These are phyloP conservation scores for Latheticus oryzae DNA, from an alignment of 2,888 invertebrate genomes.

Conservation along the genomic window DNA sequence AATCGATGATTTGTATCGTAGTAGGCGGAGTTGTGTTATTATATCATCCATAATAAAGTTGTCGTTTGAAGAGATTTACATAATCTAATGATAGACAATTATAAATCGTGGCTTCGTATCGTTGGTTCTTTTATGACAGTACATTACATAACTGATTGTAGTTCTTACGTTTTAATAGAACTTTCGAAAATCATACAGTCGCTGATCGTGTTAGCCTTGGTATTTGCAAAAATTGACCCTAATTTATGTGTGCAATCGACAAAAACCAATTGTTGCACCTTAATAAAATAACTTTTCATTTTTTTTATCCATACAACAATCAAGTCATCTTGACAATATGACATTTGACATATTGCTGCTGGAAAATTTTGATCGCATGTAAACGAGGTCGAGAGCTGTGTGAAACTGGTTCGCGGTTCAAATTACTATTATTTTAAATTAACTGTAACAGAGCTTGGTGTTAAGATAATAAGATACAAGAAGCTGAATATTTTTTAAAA, in stretches of 20 bases:
- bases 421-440: too few species aligned
- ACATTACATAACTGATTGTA: constrained; percentile 27
- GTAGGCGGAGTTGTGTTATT: constrained; percentile 15
- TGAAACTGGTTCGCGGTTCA: too few species aligned
- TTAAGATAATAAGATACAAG: too few species aligned
- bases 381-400: too few species aligned
- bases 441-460: too few species aligned
- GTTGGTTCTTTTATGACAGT: constrained; percentile 15
- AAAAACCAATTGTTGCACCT: constrained; percentile 2
- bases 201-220: constrained; percentile 30
- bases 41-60: constrained; percentile 22
- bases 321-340: too few species aligned
- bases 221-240: constrained; percentile 36
- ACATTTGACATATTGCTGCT: background rate
- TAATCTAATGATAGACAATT: constrained; percentile 33
- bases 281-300: too few species aligned
- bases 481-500: too few species aligned
- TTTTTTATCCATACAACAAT: too few species aligned
- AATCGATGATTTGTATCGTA: constrained; percentile 32
- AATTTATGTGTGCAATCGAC: constrained; percentile 23
- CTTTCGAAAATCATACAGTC: constrained; percentile 29
- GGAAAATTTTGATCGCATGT: too few species aligned
- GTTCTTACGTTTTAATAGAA: constrained; percentile 29
- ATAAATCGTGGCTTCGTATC: constrained; percentile 12
- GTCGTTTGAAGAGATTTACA: constrained; percentile 28